These are phyloP conservation scores for Alsophila aescularia DNA, from an alignment of 2,888 invertebrate species.

Conservation along the genomic window DNA sequence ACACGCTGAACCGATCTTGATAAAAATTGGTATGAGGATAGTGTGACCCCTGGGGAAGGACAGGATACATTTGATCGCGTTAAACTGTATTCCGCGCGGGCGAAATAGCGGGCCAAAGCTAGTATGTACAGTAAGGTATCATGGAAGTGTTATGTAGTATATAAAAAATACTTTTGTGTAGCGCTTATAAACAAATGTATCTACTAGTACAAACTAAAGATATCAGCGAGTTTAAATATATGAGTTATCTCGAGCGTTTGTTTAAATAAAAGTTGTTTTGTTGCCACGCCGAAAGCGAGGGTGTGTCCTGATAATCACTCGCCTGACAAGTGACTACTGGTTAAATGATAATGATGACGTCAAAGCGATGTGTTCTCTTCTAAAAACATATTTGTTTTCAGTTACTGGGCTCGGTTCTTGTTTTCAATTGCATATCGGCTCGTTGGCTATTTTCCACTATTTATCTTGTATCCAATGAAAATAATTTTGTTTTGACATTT, in stretches of 20 bases:
- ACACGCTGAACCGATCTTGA: too few relatives aligned
- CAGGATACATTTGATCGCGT: too few relatives aligned
- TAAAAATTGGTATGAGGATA: too few relatives aligned
- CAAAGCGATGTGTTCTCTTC: slow-evolving; percentile 49
- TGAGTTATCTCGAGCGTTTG: slow-evolving; percentile 26
- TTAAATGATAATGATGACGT: slow-evolving; percentile 65
- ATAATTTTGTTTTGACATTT: slow-evolving; percentile 68
- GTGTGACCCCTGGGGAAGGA: too few relatives aligned
- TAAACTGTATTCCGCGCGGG: too few relatives aligned
- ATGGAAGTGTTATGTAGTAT: too few relatives aligned
- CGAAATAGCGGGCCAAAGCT: too few relatives aligned
- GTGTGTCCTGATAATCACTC: slow-evolving; percentile 76
- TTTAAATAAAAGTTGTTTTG: slow-evolving; percentile 40
- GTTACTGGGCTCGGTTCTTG: slow-evolving; percentile 65
- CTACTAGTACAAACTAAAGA: background rate
- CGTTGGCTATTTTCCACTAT: slow-evolving; percentile 72
- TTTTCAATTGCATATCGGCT: slow-evolving; percentile 71
- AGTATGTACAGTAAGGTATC: background rate
- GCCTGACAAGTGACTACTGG: slow-evolving; percentile 51
- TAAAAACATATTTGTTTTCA: slow-evolving; percentile 78
- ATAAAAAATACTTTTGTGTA: background rate
- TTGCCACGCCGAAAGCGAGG: slow-evolving; percentile 73
- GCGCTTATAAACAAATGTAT: background rate
- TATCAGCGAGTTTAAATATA: slow-evolving; percentile 18
- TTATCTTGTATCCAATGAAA: slow-evolving; percentile 80